Base-by-base conservation (phyloP, 2,888 invertebrate species). In the Pristionchus arcanus region DNA sequence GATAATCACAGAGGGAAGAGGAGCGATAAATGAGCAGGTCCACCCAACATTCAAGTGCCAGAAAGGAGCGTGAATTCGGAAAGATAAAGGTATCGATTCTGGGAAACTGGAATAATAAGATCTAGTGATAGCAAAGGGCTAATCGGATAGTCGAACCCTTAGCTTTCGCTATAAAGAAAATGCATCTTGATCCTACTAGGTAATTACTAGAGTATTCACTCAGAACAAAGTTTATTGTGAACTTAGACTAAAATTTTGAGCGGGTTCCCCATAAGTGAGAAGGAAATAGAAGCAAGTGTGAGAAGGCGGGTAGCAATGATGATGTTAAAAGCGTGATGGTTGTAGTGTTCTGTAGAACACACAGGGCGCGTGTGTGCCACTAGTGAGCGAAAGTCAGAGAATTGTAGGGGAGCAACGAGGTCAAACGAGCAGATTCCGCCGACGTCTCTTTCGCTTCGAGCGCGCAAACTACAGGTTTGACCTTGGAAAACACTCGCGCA, bases 401-500 rank as follows among this genome's bases (percentile, higher is more conserved):
- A 16, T 63, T 63, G 37, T 19, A 53, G 37, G 74, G 28, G 77
- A 81, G 34, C 49, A 81, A 53, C 49, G 81, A 42, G 81, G 25
- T 53, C 81, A 81, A 81, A 81, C 81, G 49, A 31, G 42, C 81
- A 81, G 81, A 49, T 28, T 81, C 81, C 49, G 1, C 49, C 28
- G 28, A 42, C 21, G n/a, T 81, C 34, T 71, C n/a, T 59, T n/a
- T 49, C 42, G 42, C 42, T 63, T 21, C 63, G 63, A 21, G 63
- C 71, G 63, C 71, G 81, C 49, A 42, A 49, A 81, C 81, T 81
- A 81, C 53, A 81, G 21, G 28, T 81, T 81, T 81, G 81, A 81
- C 81, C 81, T 81, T 53, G 42, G 49, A 81, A 81, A 53, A 53
- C 81, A 81, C 81, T 81, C 81, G 42, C 37, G 81, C 25, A 42